phyloP scores from a whole-genome alignment of 2,113 vertebrate genomes.

The Podarcis muralis region DNA sequence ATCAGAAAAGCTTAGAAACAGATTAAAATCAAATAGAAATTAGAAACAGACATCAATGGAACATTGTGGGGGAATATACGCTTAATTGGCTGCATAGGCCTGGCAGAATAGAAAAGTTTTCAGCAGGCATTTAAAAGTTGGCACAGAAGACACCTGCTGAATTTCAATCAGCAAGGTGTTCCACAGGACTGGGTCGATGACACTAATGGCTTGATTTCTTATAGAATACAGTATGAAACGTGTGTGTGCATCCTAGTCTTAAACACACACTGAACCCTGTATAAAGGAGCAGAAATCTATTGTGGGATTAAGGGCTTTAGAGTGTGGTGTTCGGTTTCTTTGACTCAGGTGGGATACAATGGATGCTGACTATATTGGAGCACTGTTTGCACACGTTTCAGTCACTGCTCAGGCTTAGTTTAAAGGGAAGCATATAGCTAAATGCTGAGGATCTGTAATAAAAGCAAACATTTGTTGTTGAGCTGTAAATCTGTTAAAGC shows the following conservation, averaged over 20 bases:
- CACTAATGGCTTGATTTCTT: too few relatives aligned
- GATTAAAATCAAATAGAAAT: too few relatives aligned
- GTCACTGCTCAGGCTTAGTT: neutral
- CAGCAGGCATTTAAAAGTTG: too few relatives aligned
- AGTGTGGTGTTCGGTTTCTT: neutral
- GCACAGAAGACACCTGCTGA: neutral
- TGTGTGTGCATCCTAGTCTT: neutral
- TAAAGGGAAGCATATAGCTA: neutral
- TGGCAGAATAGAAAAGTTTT: too few relatives aligned
- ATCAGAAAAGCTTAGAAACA: too few relatives aligned
- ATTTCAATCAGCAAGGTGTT: too few relatives aligned
- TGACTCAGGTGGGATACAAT: neutral
- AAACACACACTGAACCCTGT: neutral
- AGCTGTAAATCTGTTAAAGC: neutral
- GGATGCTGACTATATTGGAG: neutral
- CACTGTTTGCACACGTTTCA: neutral
- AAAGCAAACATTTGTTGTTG: neutral
- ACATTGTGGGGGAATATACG: too few relatives aligned
- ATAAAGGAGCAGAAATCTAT: neutral
- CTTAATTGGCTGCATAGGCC: too few relatives aligned
- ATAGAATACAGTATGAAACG: neutral
- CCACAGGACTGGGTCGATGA: too few relatives aligned
- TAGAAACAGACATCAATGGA: too few relatives aligned
- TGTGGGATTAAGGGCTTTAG: neutral
- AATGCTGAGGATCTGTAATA: neutral